These are phyloP conservation scores for Patella ulyssiponensis DNA, from an alignment of 2,888 invertebrate genomes.

Conservation along the genomic window DNA sequence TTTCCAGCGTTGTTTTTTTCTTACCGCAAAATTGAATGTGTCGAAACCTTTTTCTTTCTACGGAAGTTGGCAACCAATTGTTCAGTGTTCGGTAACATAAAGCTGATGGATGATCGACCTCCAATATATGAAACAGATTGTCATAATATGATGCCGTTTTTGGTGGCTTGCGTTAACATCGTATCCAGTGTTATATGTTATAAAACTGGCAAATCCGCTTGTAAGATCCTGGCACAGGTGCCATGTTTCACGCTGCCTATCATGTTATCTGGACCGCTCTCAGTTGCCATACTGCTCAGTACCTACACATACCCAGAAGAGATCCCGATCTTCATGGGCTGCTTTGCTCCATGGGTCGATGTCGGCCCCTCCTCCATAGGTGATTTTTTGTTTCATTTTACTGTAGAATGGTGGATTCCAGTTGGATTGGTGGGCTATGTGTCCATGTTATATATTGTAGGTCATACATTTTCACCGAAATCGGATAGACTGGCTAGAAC, in stretches of 20 bases:
- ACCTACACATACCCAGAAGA: conserved; percentile 14
- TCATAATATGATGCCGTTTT: conserved; percentile 38
- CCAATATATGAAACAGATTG: conserved; percentile 21
- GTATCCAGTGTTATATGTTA: conserved; percentile 44
- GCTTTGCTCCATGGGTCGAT: conserved; percentile 18
- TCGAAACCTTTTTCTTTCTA: conserved; percentile 27
- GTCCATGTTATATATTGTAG: conserved; percentile 51
- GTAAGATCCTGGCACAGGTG: conserved; percentile 34
- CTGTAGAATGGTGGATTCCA: conserved; percentile 39
- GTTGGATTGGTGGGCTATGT: conserved; percentile 47
- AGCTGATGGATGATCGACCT: conserved; percentile 14
- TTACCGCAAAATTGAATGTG: conserved; percentile 21
- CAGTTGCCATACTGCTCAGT: conserved; percentile 3
- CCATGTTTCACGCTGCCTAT: conserved; percentile 27
- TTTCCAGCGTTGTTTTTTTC: conserved; percentile 31
- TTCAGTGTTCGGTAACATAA: conserved; percentile 23
- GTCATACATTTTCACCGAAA: conserved; percentile 53
- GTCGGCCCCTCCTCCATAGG: neutral
- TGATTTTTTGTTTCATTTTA: conserved; percentile 25
- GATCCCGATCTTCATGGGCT: conserved; percentile 19
- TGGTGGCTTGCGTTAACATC: conserved; percentile 44
- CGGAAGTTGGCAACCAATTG: conserved; percentile 16
- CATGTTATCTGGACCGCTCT: conserved; percentile 13
- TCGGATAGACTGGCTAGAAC: conserved; percentile 55
- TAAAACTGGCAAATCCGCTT: conserved; percentile 39